Conservation (phyloP, 2,888 invertebrate genomes). For the Timema podura region DNA sequence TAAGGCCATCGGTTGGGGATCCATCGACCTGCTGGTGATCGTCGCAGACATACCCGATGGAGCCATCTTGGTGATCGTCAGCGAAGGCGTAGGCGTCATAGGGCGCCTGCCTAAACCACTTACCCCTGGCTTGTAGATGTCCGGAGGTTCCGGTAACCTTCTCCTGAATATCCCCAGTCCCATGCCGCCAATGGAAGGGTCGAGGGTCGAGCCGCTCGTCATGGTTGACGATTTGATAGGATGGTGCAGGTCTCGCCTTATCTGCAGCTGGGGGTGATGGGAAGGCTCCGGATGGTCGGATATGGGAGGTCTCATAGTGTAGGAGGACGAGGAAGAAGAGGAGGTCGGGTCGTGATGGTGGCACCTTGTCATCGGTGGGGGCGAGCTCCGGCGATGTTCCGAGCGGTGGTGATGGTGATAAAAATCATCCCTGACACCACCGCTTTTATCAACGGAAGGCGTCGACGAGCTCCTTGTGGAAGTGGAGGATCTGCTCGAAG, state of each 20-base stretch:
- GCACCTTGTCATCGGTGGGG: slow-evolving; percentile 33
- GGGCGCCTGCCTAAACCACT: not conserved
- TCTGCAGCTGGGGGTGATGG: slow-evolving; percentile 62
- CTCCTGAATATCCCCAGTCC: slow-evolving; percentile 37
- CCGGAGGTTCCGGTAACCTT: slow-evolving; percentile 35
- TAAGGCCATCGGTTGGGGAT: slow-evolving; percentile 30
- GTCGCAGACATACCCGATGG: slow-evolving; percentile 11
- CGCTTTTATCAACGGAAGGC: slow-evolving; percentile 44
- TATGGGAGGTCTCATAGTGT: slow-evolving; percentile 59
- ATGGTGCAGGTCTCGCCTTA: slow-evolving; percentile 62
- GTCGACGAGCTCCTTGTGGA: slow-evolving; percentile 63
- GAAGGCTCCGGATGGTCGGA: slow-evolving; percentile 25
- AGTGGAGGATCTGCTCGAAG: slow-evolving; percentile 44
- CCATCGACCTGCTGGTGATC: slow-evolving; percentile 33
- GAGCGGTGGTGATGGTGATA: slow-evolving; percentile 22
- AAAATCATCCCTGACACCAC: slow-evolving; percentile 13
- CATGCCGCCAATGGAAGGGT: slow-evolving; percentile 52
- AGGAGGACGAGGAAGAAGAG: slow-evolving; percentile 43
- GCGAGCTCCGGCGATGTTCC: slow-evolving; percentile 18
- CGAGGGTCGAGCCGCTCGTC: slow-evolving; percentile 44
- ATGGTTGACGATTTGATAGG: slow-evolving; percentile 43
- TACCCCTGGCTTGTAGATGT: slow-evolving; percentile 28
- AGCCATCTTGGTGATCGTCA: not conserved
- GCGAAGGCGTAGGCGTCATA: slow-evolving; percentile 12
- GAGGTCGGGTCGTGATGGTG: slow-evolving; percentile 37